These are phyloP conservation scores for Tachina lurida DNA, from an alignment of 2,888 invertebrate genomes.

Conservation along the genomic window DNA sequence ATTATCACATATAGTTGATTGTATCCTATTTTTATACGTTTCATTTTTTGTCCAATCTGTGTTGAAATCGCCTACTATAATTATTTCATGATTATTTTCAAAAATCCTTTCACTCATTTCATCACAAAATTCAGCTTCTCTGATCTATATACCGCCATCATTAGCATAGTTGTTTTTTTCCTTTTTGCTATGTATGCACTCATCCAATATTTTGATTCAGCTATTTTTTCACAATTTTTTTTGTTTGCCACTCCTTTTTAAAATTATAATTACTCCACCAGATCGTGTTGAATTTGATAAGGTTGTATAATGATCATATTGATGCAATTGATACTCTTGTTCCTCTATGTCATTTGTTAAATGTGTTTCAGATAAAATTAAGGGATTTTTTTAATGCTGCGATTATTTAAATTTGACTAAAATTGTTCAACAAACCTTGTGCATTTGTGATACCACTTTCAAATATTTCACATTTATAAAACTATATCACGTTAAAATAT, in stretches of 20 bases:
- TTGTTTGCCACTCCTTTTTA: neutral
- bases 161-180: neutral
- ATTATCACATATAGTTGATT: no score
- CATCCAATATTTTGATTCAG: slow-evolving; percentile 18
- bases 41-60: no score
- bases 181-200: no score
- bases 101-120: no score
- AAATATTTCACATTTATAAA: no score
- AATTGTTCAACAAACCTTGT: neutral
- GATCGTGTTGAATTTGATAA: no score
- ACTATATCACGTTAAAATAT: no score
- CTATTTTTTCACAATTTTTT: neutral
- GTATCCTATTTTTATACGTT: no score
- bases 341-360: neutral
- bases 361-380: slow-evolving; percentile 7
- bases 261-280: neutral
- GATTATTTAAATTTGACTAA: neutral
- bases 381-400: neutral
- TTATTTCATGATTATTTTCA: no score
- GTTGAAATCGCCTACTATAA: no score
- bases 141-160: slow-evolving; percentile 10
- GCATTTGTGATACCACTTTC: no score
- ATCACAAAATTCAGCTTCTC: slow-evolving; percentile 15
- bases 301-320: neutral
- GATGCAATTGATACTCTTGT: neutral